Evolutionary conservation across 2,113 vertebrate species (phyloP).

Genomic region (Dendropsophus ebraccatus): DNA sequence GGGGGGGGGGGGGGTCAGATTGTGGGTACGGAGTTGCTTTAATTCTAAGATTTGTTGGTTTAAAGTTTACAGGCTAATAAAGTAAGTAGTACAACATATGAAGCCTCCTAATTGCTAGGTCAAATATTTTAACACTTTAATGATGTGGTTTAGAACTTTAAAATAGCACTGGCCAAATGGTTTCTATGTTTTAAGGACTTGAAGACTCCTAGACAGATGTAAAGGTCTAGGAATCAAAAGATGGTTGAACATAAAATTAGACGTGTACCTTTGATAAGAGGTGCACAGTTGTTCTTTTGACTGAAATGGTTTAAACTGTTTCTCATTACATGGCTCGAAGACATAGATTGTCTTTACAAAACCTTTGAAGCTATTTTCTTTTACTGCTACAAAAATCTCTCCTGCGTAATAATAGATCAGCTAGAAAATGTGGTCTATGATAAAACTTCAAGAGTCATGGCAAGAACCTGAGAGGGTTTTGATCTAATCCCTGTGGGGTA

Average conservation of each 20-base stretch:
- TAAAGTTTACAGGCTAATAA: too few relatives aligned
- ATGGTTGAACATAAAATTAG: constrained; percentile 33
- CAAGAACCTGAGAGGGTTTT: constrained; percentile 56
- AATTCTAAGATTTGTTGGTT: too few relatives aligned
- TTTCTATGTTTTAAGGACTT: background rate
- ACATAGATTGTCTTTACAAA: constrained; percentile 58
- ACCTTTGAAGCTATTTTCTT: constrained; percentile 58
- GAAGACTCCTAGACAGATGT: background rate
- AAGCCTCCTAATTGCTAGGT: too few relatives aligned
- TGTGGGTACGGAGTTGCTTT: too few relatives aligned
- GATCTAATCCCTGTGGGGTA: constrained; percentile 55
- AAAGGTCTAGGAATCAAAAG: constrained; percentile 28
- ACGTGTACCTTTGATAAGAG: constrained; percentile 30
- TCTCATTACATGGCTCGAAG: constrained; percentile 52
- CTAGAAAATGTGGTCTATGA: constrained; percentile 55
- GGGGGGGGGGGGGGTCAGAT: too few relatives aligned
- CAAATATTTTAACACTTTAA: background rate
- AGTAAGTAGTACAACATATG: too few relatives aligned
- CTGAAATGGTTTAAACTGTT: constrained; percentile 52
- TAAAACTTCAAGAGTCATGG: constrained; percentile 58
- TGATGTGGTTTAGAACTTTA: background rate
- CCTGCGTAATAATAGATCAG: constrained; percentile 57
- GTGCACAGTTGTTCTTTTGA: constrained; percentile 42
- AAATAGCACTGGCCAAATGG: background rate
- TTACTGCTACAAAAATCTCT: constrained; percentile 51